Conservation (phyloP, 2,888 invertebrate genomes). For the Aleiodes testaceus region DNA sequence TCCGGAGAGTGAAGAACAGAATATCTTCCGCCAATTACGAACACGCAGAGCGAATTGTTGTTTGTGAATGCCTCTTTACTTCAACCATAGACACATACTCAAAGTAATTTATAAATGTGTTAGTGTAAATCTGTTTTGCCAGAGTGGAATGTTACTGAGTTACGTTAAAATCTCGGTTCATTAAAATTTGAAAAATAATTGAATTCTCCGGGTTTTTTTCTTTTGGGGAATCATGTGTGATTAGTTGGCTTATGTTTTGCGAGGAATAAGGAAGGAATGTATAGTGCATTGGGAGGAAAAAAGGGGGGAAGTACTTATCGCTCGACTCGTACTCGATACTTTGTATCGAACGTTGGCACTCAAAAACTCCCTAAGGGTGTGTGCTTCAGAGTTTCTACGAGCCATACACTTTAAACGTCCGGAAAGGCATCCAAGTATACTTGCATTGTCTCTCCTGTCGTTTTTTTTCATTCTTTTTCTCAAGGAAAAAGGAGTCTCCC, state of each 20-base stretch:
- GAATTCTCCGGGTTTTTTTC: no score
- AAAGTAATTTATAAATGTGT: no score
- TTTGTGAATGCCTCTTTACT: conserved; percentile 25
- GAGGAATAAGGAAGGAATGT: no score
- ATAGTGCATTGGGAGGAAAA: no score
- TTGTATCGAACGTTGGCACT: conserved; percentile 48
- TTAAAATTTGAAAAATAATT: no score
- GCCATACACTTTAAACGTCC: conserved; percentile 41
- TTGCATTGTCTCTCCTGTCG: not conserved
- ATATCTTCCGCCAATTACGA: conserved; percentile 43
- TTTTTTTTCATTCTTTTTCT: conserved; percentile 3
- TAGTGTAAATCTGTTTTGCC: no score
- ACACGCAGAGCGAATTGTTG: conserved; percentile 41
- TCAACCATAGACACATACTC: no score
- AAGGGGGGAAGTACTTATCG: conserved; percentile 36
- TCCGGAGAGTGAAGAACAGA: not conserved
- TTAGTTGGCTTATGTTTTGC: not conserved
- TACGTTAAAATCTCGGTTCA: no score
- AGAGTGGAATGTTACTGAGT: no score
- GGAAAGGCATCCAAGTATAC: conserved; percentile 18
- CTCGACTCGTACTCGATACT: conserved; percentile 41
- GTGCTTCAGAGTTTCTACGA: conserved; percentile 25
- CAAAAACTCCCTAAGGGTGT: conserved; percentile 44
- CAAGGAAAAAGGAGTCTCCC: conserved; percentile 37
- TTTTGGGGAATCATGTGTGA: not conserved